These are phyloP conservation scores for Hanleya hanleyi DNA, from an alignment of 2,888 invertebrate species.

Conservation along the genomic window DNA sequence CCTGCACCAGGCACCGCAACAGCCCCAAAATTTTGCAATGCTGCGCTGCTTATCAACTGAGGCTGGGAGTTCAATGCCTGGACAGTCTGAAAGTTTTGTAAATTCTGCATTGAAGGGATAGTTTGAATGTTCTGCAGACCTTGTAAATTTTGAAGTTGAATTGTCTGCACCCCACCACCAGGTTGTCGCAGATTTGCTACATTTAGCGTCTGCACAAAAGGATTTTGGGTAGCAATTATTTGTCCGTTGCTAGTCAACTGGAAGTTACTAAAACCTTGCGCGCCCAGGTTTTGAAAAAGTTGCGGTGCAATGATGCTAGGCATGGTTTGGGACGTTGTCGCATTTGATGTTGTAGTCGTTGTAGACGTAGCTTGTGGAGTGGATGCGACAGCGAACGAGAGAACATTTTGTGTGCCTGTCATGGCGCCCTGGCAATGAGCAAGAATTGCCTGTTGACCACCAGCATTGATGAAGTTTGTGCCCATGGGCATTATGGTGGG, in stretches of 20 bases:
- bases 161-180: conserved; percentile 40
- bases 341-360: conserved; percentile 48
- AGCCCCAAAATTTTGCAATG: conserved; percentile 44
- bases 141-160: conserved; percentile 62
- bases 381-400: conserved; percentile 42
- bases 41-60: conserved; percentile 20
- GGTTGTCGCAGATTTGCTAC: conserved; percentile 48
- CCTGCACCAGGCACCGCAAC: conserved; percentile 39
- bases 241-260: conserved; percentile 54
- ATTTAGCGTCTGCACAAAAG: conserved; percentile 51
- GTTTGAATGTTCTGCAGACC: conserved; percentile 53
- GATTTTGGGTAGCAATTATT: conserved; percentile 51
- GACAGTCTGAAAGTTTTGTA: conserved; percentile 51
- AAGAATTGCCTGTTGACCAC: conserved; percentile 47
- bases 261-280: conserved; percentile 47
- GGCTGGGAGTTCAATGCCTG: conserved; percentile 45
- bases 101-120: conserved; percentile 49
- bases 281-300: conserved; percentile 51
- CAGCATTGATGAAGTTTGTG: conserved; percentile 44
- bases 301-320: conserved; percentile 45
- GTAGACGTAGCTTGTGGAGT: conserved; percentile 46
- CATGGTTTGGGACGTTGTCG: conserved; percentile 32
- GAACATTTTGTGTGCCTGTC: conserved; percentile 33
- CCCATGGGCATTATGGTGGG: conserved; percentile 52
- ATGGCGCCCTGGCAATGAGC: conserved; percentile 37